Conservation (phyloP, 2,888 invertebrate genomes). For the Epirrita christyi region DNA sequence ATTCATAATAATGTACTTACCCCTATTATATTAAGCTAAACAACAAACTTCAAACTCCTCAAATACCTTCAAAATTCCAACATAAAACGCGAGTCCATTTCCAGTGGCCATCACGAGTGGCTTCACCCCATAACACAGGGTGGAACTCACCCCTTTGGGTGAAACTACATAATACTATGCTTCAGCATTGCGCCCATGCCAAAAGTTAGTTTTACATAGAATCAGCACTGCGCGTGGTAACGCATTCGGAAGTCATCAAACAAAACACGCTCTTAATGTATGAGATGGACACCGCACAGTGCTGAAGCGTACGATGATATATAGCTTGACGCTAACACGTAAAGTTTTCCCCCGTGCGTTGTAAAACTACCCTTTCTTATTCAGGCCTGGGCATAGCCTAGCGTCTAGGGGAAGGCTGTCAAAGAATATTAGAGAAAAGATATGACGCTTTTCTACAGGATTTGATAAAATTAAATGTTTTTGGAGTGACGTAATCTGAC, state of each 20-base stretch:
- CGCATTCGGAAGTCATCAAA: too few species aligned
- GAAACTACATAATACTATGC: too few species aligned
- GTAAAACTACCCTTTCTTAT: slow-evolving; percentile 80
- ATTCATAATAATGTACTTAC: too few species aligned
- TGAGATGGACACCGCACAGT: too few species aligned
- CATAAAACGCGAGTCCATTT: slow-evolving; percentile 40
- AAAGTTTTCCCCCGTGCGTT: slow-evolving; percentile 78
- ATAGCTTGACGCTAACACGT: too few species aligned
- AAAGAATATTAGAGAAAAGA: slow-evolving; percentile 44
- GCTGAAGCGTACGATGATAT: too few species aligned
- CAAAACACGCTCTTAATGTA: too few species aligned
- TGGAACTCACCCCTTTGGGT: slow-evolving; percentile 56
- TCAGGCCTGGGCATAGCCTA: slow-evolving; percentile 65
- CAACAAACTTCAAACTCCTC: slow-evolving; percentile 23
- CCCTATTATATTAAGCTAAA: slow-evolving; percentile 14
- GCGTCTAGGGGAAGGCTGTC: slow-evolving; percentile 62
- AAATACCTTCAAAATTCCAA: slow-evolving; percentile 37
- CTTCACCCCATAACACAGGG: slow-evolving; percentile 59
- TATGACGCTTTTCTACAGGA: too few species aligned
- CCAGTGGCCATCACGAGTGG: slow-evolving; percentile 50
- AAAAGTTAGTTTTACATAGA: too few species aligned
- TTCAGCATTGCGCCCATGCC: too few species aligned
- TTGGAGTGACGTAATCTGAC: too few species aligned
- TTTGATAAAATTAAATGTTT: background rate
- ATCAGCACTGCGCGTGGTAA: too few species aligned